A percentile compares a stretch with the other conserved stretches of the same genome.
These are phyloP conservation scores for Neria commutata DNA, from an alignment of 2,888 invertebrate species.

Conservation along the genomic window DNA sequence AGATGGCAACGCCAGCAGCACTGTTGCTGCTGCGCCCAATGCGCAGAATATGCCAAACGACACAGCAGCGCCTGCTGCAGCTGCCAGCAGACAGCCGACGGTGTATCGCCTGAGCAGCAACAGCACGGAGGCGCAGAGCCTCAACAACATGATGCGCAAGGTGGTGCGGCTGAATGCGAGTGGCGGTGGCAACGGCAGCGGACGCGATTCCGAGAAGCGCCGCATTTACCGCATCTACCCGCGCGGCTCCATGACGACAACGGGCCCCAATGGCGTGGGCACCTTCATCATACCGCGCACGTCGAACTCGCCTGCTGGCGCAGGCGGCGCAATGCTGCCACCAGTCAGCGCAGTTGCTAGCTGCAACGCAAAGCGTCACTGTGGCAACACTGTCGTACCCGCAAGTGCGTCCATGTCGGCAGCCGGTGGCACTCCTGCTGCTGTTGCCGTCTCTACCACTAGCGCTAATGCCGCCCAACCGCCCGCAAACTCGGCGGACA, in stretches of 20 bases:
- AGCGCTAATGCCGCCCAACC: neutral
- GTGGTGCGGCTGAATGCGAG: slow-evolving; percentile 29
- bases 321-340: neutral
- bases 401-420: neutral
- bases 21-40: too few species aligned
- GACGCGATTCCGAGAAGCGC: slow-evolving; percentile 26
- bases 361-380: too few species aligned
- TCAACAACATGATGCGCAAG: slow-evolving; percentile 25
- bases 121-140: slow-evolving; percentile 5
- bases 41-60: neutral
- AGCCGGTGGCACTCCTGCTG: neutral
- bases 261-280: slow-evolving; percentile 8
- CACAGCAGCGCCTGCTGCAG: neutral
- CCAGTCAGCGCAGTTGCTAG: too few species aligned
- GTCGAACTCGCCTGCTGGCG: neutral
- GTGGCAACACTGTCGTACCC: neutral
- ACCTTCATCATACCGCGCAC: slow-evolving; percentile 15
- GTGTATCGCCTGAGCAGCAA: slow-evolving; percentile 5
- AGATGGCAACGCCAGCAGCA: too few species aligned
- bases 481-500: too few species aligned
- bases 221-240: slow-evolving; percentile 33
- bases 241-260: slow-evolving; percentile 2
- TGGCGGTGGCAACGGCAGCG: slow-evolving; percentile 13
- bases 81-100: slow-evolving; percentile 11
- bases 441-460: neutral